Evolutionary conservation across 1,140 invertebrate species (phyloP).

Genomic region (Olivierus martensii): DNA sequence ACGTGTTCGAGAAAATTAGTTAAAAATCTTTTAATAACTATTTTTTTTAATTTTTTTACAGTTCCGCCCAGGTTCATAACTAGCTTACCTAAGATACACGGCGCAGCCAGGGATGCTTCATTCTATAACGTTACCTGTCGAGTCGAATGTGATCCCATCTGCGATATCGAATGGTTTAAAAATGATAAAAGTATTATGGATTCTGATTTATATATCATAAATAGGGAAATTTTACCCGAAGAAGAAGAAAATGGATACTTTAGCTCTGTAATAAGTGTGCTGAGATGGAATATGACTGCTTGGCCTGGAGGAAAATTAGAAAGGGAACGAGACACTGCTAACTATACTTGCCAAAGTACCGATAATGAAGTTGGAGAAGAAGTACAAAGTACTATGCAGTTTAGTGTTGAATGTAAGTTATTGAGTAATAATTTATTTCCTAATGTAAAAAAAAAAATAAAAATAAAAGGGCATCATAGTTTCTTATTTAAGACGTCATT

Average conservation of each 20-base stretch:
- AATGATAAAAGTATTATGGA: constrained; percentile 35
- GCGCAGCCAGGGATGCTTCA: constrained; percentile 53
- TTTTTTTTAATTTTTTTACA: constrained; percentile 31
- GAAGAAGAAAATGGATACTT: constrained; percentile 59
- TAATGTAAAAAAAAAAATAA: neutral
- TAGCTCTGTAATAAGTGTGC: constrained; percentile 64
- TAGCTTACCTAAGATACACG: constrained; percentile 60
- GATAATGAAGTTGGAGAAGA: constrained; percentile 52
- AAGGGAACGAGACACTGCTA: constrained; percentile 54
- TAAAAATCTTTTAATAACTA: neutral
- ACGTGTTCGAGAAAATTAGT: too few species aligned
- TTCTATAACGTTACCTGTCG: constrained; percentile 68
- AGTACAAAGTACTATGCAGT: constrained; percentile 61
- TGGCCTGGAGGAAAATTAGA: constrained; percentile 64
- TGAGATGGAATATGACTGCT: constrained; percentile 65
- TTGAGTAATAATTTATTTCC: neutral
- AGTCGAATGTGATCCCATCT: constrained; percentile 73
- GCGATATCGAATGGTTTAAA: constrained; percentile 67
- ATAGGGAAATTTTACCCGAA: constrained; percentile 44
- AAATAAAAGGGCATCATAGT: neutral
- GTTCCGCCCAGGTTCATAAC: constrained; percentile 74
- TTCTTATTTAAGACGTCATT: neutral
- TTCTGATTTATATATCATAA: constrained; percentile 31
- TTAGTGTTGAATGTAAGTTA: constrained; percentile 77
- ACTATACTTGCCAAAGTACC: constrained; percentile 68